Evolutionary conservation across 2,797 vertebrate species (phyloP).

Genomic region (Sorex maritimensis): DNA sequence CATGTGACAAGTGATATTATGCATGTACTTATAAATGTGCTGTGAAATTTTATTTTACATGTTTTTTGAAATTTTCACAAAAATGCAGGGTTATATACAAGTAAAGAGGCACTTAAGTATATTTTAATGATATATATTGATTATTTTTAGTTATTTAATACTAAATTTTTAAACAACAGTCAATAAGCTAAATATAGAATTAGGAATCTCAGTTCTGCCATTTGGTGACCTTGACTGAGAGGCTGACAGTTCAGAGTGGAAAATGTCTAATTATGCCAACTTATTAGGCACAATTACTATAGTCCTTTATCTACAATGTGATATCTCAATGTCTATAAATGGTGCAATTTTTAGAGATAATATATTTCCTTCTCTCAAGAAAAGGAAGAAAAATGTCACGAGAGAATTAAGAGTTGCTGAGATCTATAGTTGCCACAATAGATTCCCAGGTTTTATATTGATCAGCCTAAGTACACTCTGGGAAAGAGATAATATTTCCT

Average conservation of each 20-base stretch:
- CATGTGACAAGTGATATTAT: too few relatives aligned
- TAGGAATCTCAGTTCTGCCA: background rate
- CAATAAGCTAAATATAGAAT: background rate
- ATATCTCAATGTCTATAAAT: background rate
- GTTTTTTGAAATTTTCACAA: conserved; percentile 23
- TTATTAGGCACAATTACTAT: background rate
- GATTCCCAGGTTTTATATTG: background rate
- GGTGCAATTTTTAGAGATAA: conserved; percentile 11
- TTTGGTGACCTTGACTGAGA: background rate
- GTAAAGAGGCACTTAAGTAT: background rate
- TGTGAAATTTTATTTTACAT: background rate
- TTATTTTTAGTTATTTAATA: background rate
- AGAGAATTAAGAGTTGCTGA: background rate
- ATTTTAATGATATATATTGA: conserved; percentile 4
- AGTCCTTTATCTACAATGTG: background rate
- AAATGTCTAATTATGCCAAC: background rate
- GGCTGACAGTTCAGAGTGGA: background rate
- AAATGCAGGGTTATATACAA: background rate
- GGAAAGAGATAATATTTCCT: background rate
- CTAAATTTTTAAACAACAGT: background rate
- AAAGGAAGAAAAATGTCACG: background rate
- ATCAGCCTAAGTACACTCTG: background rate
- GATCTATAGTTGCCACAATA: background rate
- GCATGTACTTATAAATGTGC: background rate
- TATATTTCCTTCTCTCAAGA: background rate